Evolutionary conservation across 2,888 invertebrate genomes (phyloP).

Genomic region (Chorisops tibialis): DNA sequence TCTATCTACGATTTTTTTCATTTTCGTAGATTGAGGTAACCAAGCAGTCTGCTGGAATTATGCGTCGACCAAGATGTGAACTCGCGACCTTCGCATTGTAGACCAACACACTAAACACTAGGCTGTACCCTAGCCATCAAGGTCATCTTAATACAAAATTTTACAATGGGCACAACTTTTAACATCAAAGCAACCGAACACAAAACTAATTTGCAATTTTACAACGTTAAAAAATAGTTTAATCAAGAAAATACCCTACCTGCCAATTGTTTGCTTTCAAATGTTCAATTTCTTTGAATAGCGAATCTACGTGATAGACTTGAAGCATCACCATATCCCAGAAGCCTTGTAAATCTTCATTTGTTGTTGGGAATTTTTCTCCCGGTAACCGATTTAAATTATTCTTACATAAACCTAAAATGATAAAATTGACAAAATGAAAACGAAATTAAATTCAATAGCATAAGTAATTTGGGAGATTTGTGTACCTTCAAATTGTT

Average conservation of each 20-base stretch:
- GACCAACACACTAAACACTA: too few relatives aligned
- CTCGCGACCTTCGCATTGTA: too few relatives aligned
- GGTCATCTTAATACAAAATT: too few relatives aligned
- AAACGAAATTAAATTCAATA: not conserved
- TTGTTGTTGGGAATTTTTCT: slow-evolving; percentile 84
- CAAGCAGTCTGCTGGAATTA: too few relatives aligned
- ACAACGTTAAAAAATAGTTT: too few relatives aligned
- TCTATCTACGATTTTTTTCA: too few relatives aligned
- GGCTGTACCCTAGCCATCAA: too few relatives aligned
- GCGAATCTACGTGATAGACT: slow-evolving; percentile 77
- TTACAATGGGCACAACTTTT: too few relatives aligned
- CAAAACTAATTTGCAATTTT: too few relatives aligned
- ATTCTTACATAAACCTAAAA: slow-evolving; percentile 62
- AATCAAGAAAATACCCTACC: slow-evolving; percentile 43
- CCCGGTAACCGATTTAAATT: slow-evolving; percentile 65
- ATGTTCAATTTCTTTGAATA: slow-evolving; percentile 67
- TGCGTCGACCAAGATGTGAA: too few relatives aligned
- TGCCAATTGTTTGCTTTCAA: slow-evolving; percentile 68
- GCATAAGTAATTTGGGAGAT: slow-evolving; percentile 18
- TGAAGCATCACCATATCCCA: slow-evolving; percentile 98
- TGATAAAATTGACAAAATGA: slow-evolving; percentile 39
- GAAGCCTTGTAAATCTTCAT: slow-evolving; percentile 89
- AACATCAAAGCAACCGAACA: too few relatives aligned
- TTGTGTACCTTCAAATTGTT: slow-evolving; percentile 79
- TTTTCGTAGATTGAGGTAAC: too few relatives aligned